Percentiles rank a stretch among this genome's conserved stretches.
Conservation (phyloP, 1,140 invertebrate genomes). For the Drosophila melanogaster region DNA sequence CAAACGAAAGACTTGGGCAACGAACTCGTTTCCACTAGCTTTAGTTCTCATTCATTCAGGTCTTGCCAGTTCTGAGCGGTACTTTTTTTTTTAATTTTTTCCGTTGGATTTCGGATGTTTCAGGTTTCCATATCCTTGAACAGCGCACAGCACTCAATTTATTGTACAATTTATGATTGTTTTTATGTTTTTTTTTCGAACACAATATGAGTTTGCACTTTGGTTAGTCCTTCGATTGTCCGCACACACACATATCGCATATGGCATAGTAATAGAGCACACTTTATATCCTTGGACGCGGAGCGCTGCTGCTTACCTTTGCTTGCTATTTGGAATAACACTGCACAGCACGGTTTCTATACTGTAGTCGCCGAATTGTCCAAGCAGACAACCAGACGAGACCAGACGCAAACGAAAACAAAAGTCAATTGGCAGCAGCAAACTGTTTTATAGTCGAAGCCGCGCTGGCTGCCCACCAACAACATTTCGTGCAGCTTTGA, state of each 20-base stretch:
- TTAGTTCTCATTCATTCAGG: constrained; percentile 29
- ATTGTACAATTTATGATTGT: constrained; percentile 4
- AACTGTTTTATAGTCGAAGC: constrained; percentile 73
- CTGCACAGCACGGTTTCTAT: constrained; percentile 47
- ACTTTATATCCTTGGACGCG: constrained; percentile 66
- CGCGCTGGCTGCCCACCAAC: constrained; percentile 27
- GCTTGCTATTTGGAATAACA: constrained; percentile 47
- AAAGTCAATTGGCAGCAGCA: constrained; percentile 76
- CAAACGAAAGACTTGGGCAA: constrained; percentile 54
- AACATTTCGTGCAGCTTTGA: constrained; percentile 42
- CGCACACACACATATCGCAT: constrained; percentile 20
- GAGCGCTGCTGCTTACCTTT: constrained; percentile 65
- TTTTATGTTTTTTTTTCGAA: constrained; percentile 1
- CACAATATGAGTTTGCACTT: constrained; percentile 32
- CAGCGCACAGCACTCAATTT: constrained; percentile 41
- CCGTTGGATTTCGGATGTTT: constrained; percentile 6
- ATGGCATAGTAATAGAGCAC: constrained; percentile 27
- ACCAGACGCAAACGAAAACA: constrained; percentile 83
- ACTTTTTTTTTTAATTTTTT: constrained; percentile 13
- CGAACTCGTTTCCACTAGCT: constrained; percentile 30
- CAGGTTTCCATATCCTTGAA: constrained; percentile 37
- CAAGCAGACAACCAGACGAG: constrained; percentile 79
- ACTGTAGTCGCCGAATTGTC: constrained; percentile 59
- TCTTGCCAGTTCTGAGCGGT: constrained; percentile 17
- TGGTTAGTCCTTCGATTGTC: constrained; percentile 45